Percentiles rank a stretch among this genome's conserved stretches.
Evolutionary conservation across 2,113 vertebrate species (phyloP).

Genomic region (Neolamprologus variostigma): DNA sequence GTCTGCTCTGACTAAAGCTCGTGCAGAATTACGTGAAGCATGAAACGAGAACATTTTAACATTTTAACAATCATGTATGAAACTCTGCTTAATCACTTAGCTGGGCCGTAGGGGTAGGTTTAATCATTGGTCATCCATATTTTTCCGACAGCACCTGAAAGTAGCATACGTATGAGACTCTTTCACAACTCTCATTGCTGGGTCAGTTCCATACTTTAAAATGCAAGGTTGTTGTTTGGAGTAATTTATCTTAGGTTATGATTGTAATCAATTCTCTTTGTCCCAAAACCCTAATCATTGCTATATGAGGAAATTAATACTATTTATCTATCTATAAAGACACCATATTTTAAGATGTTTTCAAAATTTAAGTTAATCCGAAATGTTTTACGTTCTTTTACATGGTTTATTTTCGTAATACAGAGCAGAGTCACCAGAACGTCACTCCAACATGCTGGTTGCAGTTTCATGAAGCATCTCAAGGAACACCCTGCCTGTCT

Average conservation of each 20-base stretch:
- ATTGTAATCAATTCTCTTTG: not conserved
- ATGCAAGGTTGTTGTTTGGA: not conserved
- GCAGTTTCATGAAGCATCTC: not conserved
- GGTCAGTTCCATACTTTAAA: slow-evolving; percentile 18
- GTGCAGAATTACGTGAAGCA: not conserved
- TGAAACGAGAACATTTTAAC: not conserved
- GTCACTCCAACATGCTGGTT: not conserved
- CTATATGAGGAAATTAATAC: not conserved
- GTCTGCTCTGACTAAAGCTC: not conserved
- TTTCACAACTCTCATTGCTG: slow-evolving; percentile 28
- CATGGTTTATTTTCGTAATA: not conserved
- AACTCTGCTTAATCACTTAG: not conserved
- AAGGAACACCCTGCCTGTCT: not conserved
- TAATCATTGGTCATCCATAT: too few relatives aligned
- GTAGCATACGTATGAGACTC: not conserved
- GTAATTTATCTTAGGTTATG: not conserved
- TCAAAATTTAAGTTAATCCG: not conserved
- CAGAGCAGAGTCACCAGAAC: not conserved
- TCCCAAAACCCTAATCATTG: not conserved
- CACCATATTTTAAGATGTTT: not conserved
- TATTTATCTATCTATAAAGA: not conserved
- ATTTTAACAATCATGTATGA: not conserved
- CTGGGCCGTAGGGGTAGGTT: not conserved
- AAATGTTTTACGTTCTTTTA: not conserved
- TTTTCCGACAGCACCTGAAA: not conserved